These are phyloP conservation scores for Micronycteris hirsuta DNA, from an alignment of 2,113 vertebrate genomes.

Conservation along the genomic window DNA sequence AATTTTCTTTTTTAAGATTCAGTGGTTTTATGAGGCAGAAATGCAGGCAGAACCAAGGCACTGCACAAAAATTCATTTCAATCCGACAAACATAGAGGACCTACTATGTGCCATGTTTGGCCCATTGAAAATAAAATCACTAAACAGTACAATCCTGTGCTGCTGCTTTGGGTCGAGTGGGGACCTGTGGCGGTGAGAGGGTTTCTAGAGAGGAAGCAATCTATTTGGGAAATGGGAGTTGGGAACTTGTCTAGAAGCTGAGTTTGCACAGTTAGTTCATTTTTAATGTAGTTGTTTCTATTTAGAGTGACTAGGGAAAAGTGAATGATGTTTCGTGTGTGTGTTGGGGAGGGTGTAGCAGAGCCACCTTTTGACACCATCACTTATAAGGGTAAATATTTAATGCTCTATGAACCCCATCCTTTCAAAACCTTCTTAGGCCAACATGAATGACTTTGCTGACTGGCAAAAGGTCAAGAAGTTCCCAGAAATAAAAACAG, in stretches of 20 bases:
- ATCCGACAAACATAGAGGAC: neutral
- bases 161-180: neutral
- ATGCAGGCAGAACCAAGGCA: neutral
- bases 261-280: neutral
- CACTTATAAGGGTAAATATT: neutral
- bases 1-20: neutral
- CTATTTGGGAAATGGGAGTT: neutral
- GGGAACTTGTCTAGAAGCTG: neutral
- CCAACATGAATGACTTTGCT: neutral
- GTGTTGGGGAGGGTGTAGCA: accelerated
- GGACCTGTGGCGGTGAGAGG: neutral
- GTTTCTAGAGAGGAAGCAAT: neutral
- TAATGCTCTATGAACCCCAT: neutral
- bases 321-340: neutral
- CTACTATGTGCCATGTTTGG: neutral
- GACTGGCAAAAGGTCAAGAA: neutral
- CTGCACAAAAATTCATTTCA: neutral
- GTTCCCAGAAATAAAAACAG: neutral
- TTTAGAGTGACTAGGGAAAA: neutral
- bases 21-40: neutral
- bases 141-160: neutral
- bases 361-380: neutral
- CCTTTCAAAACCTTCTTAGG: neutral
- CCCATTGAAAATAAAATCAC: neutral
- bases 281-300: neutral